phyloP scores from a whole-genome alignment of 2,797 vertebrate species.

The Pangasius macronema region DNA sequence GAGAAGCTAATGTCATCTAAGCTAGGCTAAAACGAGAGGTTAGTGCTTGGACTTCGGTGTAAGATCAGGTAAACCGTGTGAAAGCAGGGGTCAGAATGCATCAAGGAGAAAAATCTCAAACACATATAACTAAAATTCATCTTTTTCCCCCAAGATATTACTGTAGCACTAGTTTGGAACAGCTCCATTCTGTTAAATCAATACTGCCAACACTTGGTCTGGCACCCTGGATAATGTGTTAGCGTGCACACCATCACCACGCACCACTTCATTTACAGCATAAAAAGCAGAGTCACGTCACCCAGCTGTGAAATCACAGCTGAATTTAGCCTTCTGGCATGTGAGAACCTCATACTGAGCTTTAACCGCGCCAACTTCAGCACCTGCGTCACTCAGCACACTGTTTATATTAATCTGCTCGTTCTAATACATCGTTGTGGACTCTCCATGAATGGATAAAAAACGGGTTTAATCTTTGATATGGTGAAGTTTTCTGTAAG shows the following conservation, averaged over 20 bases:
- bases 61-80: background rate
- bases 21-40: background rate
- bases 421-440: background rate
- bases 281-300: constrained; percentile 5
- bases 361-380: background rate
- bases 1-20: background rate
- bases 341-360: background rate
- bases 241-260: background rate
- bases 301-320: background rate
- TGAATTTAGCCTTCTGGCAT: constrained; percentile 21
- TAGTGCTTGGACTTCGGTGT: background rate
- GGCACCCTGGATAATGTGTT: background rate
- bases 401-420: background rate
- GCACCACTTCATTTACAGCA: constrained; percentile 14
- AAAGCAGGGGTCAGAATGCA: background rate
- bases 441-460: background rate
- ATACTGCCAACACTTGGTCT: background rate
- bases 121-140: background rate
- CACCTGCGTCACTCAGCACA: constrained; percentile 13
- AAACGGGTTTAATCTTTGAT: background rate
- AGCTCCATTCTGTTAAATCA: background rate
- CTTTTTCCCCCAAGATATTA: background rate
- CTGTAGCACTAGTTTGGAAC: background rate
- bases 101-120: background rate
- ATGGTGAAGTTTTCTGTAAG: background rate